A percentile compares a stretch with the other conserved stretches of the same genome.
Conservation (phyloP, 2,113 vertebrate genomes). For the Peucedramus taeniatus region DNA sequence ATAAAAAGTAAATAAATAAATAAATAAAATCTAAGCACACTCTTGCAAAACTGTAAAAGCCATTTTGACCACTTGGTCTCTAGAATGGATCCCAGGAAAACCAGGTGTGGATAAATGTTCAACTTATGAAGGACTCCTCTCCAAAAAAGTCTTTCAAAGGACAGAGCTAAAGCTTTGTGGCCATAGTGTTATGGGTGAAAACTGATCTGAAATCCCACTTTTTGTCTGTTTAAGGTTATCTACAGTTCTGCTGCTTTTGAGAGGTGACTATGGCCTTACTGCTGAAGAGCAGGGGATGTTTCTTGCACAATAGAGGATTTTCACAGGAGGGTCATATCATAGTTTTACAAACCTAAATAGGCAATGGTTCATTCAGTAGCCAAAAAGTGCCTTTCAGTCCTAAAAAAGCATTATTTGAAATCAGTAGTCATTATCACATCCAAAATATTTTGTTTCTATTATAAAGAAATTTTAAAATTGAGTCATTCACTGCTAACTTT, state of each 20-base stretch:
- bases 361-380: neutral
- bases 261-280: no score
- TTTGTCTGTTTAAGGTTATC: neutral
- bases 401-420: neutral
- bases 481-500: neutral
- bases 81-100: neutral
- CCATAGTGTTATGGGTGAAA: neutral
- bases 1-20: neutral
- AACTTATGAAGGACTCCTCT: neutral
- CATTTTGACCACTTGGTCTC: neutral
- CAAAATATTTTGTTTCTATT: neutral
- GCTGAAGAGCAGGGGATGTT: neutral
- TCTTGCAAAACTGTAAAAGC: neutral
- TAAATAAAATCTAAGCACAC: neutral
- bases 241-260: neutral
- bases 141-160: neutral
- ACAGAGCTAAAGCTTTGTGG: neutral
- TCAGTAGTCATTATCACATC: neutral
- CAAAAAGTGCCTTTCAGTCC: neutral
- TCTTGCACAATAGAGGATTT: neutral
- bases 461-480: neutral
- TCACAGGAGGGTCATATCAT: neutral
- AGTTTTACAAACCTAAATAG: neutral
- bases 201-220: neutral
- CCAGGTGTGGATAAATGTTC: neutral